Conservation (phyloP, 2,797 vertebrate genomes). For the Leucoraja ocellata region DNA sequence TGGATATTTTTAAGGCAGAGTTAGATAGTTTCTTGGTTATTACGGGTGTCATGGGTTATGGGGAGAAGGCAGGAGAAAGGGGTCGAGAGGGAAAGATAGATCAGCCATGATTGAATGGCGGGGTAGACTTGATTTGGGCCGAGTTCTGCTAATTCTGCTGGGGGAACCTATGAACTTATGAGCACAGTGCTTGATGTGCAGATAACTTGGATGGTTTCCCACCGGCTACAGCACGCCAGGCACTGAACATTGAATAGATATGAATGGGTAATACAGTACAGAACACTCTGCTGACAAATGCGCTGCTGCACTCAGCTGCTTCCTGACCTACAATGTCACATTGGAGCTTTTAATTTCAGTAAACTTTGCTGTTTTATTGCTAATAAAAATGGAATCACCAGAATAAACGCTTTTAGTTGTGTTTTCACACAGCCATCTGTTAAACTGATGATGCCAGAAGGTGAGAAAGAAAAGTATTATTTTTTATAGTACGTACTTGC, state of each 20-base stretch:
- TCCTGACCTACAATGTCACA: conserved; percentile 19
- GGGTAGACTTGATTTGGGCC: too few species aligned
- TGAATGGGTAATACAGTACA: not conserved
- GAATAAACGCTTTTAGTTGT: conserved; percentile 21
- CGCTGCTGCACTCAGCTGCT: not conserved
- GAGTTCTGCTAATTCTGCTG: too few species aligned
- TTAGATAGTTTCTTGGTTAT: too few species aligned
- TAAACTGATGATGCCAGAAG: conserved; percentile 27
- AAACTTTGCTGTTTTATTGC: conserved; percentile 13
- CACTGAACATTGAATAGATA: not conserved
- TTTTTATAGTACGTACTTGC: not conserved
- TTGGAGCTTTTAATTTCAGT: conserved; percentile 21
- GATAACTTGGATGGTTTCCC: not conserved
- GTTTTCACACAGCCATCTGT: conserved; percentile 34
- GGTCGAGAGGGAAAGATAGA: too few species aligned
- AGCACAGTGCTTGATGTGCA: not conserved
- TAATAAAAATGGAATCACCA: conserved; percentile 9
- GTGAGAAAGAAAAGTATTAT: not conserved
- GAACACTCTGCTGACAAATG: not conserved
- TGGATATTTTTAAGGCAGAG: too few species aligned
- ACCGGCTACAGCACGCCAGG: not conserved
- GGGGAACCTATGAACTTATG: too few species aligned
- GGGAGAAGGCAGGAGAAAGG: too few species aligned
- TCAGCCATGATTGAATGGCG: too few species aligned
- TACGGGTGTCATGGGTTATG: too few species aligned